phyloP scores from a whole-genome alignment of 2,888 invertebrate species.

The Hirtodrosophila duncani region DNA sequence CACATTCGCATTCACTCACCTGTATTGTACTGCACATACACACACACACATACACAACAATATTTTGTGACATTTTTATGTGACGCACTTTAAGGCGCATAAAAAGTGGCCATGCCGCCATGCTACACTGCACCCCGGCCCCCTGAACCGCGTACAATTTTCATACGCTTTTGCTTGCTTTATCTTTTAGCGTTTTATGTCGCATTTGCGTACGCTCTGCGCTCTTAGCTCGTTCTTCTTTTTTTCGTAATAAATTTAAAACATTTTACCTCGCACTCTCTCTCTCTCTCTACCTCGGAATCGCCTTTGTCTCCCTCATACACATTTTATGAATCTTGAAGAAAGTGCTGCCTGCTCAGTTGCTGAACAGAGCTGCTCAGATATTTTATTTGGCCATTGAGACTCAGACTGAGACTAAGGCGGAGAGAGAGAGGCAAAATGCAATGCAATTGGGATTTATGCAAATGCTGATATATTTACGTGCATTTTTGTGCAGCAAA shows the following conservation, averaged over 20 bases:
- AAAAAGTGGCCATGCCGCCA: conserved; percentile 32
- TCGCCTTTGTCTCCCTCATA: too few relatives aligned
- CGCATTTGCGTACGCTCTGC: conserved; percentile 59
- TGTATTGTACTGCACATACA: too few relatives aligned
- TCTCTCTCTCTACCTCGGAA: too few relatives aligned
- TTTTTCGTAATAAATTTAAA: conserved; percentile 72
- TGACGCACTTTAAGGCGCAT: conserved; percentile 65
- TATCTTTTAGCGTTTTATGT: conserved; percentile 70
- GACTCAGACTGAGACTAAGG: too few relatives aligned
- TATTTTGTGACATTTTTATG: conserved; percentile 52
- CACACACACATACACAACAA: conserved; percentile 27
- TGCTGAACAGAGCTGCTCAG: conserved; percentile 30
- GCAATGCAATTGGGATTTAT: conserved; percentile 71
- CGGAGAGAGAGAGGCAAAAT: conserved; percentile 56
- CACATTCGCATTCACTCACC: conserved; percentile 18
- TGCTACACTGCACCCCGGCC: conserved; percentile 14
- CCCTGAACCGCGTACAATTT: too few relatives aligned
- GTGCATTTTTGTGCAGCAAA: conserved; percentile 28
- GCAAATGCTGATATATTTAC: conserved; percentile 58
- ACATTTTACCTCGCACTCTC: too few relatives aligned
- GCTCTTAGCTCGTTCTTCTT: conserved; percentile 57
- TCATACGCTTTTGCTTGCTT: conserved; percentile 37
- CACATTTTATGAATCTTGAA: conserved; percentile 69
- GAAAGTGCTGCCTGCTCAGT: conserved; percentile 63
- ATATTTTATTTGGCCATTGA: conserved; percentile 71